Evolutionary conservation across 2,113 vertebrate species (phyloP).

Genomic region (Oryzias curvinotus): DNA sequence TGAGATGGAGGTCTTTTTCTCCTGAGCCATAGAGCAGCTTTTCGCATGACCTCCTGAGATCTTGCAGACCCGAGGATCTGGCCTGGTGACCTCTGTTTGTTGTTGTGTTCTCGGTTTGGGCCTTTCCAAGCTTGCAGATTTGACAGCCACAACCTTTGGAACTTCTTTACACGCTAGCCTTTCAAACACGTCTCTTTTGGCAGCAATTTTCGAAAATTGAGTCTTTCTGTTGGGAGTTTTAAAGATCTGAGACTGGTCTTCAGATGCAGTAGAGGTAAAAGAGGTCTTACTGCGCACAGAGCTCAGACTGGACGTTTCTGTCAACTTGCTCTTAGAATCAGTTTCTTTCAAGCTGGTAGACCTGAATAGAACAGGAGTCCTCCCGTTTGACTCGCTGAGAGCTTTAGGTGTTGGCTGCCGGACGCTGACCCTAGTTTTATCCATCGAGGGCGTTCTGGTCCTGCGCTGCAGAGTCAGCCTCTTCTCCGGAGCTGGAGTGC

Average conservation of each 20-base stretch:
- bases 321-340: conserved; percentile 13
- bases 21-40: conserved; percentile 33
- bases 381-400: conserved; percentile 38
- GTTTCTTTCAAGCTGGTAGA: conserved; percentile 62
- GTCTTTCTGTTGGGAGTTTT: conserved; percentile 65
- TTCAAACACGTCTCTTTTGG: conserved; percentile 65
- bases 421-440: conserved; percentile 21
- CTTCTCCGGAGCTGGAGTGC: conserved; percentile 53
- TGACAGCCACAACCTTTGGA: conserved; percentile 37
- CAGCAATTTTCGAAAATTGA: conserved; percentile 56
- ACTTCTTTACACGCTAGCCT: conserved; percentile 56
- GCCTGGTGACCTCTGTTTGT: conserved; percentile 36
- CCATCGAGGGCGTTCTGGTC: conserved; percentile 61
- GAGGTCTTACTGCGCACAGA: conserved; percentile 1
- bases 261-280: conserved; percentile 4
- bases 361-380: conserved; percentile 20
- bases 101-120: conserved; percentile 55
- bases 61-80: conserved; percentile 30
- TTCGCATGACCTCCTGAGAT: neutral
- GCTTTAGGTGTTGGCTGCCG: conserved; percentile 35
- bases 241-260: conserved; percentile 21
- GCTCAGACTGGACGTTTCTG: conserved; percentile 10
- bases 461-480: conserved; percentile 74
- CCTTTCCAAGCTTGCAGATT: conserved; percentile 64
- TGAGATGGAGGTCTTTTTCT: conserved; percentile 36